Base-by-base conservation (phyloP, 2,797 vertebrate genomes). In the Crocodylus rhombifer region DNA sequence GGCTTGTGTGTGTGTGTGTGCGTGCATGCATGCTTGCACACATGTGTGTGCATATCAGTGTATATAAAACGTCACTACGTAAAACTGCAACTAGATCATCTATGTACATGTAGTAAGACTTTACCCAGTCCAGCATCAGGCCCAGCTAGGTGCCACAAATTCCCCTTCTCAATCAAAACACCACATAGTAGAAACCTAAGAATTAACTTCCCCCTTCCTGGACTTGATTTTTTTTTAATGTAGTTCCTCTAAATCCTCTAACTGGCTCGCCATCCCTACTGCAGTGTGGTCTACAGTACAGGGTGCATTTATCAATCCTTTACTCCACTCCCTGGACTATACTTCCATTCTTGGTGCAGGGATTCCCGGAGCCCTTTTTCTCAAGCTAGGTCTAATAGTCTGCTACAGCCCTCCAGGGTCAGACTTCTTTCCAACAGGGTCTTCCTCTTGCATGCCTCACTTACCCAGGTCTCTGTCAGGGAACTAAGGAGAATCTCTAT, bases 61-160 rank as follows among this genome's bases (percentile, higher is more conserved):
- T 51, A 9, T 51, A 10, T 51, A 51, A 51, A 10, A 51, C 42
- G 10, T 10, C 10, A 18, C 91, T 9, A 76, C 42, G 79, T 55
- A 71, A 67, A 74, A 77, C 11, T 89, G 5, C 12, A 80, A 56
- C 67, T 0, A 2, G 15, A 1, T 71, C 85, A 51, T 30, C 10
- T 83, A 84, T 56, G 36, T 28, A 17, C 64, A n/a, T 18, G 64
- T 30, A 67, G 26, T 17, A 85, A 79, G 71, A 51, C 63, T 77
- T 87, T 15, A 51, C 85, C 20, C 88, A 92, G 55, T 67, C 85
- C n/a, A 87, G 21, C 4, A 77, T 10, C 64, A 88, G 91, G 85
- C 81, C 16, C 5, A 3, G 36, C 7, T 36, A 21, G 1, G 1
- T 71, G 28, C 71, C 84, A 64, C 84, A 80, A 30, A 74, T 42